These are phyloP conservation scores for Pipistrellus pipistrellus DNA, from an alignment of 2,797 vertebrate species.

Conservation along the genomic window DNA sequence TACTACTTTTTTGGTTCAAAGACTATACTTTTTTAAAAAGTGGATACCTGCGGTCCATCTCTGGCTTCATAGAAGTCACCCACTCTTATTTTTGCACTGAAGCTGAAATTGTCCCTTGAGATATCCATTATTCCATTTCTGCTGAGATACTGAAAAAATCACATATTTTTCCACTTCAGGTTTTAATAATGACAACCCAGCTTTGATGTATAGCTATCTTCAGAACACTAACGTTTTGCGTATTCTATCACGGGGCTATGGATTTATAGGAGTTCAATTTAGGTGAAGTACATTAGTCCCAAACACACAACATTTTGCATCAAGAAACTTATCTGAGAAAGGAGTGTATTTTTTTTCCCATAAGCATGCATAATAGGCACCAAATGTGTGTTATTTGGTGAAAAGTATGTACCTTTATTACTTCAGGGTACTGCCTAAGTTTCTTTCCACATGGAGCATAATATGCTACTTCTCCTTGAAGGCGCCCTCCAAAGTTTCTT, in stretches of 20 bases:
- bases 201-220: constrained; percentile 88
- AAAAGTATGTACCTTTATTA: constrained; percentile 93
- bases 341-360: constrained; percentile 45
- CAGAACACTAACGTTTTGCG: constrained; percentile 83
- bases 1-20: constrained; percentile 89
- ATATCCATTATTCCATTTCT: constrained; percentile 97
- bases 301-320: constrained; percentile 80
- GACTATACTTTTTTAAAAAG: constrained; percentile 90
- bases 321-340: constrained; percentile 83
- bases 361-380: constrained; percentile 76
- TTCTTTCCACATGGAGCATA: constrained; percentile 98
- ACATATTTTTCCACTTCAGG: constrained; percentile 93
- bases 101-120: constrained; percentile 98
- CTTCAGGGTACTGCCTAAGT: constrained; percentile 96
- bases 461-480: constrained; percentile 96
- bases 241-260: constrained; percentile 82
- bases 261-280: constrained; percentile 83
- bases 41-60: constrained; percentile 95
- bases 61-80: constrained; percentile 99
- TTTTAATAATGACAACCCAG: constrained; percentile 90
- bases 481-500: constrained; percentile 92
- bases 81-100: constrained; percentile 98
- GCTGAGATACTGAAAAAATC: constrained; percentile 96
- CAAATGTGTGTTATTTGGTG: constrained; percentile 63
- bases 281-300: constrained; percentile 81